A percentile compares a stretch with the other conserved stretches of the same genome.
These are phyloP conservation scores for Pocillopora grandis DNA, from an alignment of 92 coral and sea anemone species.

Conservation along the genomic window DNA sequence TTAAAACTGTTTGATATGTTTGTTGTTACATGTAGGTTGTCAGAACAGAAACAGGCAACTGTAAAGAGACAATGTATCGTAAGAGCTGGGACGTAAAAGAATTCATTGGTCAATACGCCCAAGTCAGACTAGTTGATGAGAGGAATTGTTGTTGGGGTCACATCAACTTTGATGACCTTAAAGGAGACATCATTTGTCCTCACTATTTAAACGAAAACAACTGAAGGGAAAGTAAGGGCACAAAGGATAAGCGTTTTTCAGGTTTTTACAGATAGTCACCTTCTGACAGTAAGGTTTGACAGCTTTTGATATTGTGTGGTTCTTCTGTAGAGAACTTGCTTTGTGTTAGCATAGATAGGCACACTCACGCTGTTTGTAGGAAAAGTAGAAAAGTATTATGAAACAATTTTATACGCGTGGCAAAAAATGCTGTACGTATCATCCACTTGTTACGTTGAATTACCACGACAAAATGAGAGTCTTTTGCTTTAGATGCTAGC, in stretches of 20 bases:
- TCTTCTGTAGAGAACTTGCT: no score
- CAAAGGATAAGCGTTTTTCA: not conserved
- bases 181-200: not conserved
- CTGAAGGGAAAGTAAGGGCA: not conserved
- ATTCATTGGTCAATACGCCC: conserved; percentile 49
- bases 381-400: no score
- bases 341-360: no score
- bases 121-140: conserved; percentile 50
- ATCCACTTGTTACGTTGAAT: no score
- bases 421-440: no score
- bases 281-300: no score
- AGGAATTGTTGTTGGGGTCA: conserved; percentile 60
- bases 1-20: not conserved
- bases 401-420: no score
- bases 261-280: not conserved
- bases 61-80: conserved; percentile 54
- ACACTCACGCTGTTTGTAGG: no score
- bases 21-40: conserved; percentile 8
- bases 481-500: no score
- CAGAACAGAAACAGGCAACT: conserved; percentile 46
- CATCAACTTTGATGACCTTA: conserved; percentile 8
- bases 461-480: no score
- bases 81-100: conserved; percentile 42
- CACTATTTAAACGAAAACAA: not conserved
- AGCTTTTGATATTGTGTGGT: no score